Percentiles rank a stretch among this genome's conserved stretches.
These are phyloP conservation scores for Lottia gigantea DNA, from an alignment of 2,888 invertebrate species.

Conservation along the genomic window DNA sequence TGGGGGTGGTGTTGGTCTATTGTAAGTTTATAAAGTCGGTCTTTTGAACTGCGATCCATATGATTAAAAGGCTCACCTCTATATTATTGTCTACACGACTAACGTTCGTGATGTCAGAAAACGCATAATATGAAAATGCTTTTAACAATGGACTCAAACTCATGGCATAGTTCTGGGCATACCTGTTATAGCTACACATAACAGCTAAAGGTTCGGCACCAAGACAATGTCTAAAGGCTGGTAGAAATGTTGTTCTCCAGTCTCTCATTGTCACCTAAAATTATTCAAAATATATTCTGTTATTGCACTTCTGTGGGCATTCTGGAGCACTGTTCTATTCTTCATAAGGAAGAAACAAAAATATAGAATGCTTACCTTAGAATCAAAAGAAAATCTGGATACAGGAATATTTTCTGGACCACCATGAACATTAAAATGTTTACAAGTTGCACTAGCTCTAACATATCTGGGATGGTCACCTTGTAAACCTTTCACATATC, in stretches of 20 bases:
- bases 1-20: too few relatives aligned
- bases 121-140: too few relatives aligned
- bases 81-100: too few relatives aligned
- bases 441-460: conserved; percentile 59
- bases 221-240: conserved; percentile 55
- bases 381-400: conserved; percentile 46
- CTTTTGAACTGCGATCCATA: too few relatives aligned
- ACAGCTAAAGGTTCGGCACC: conserved; percentile 55
- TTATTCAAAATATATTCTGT: not conserved
- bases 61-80: too few relatives aligned
- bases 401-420: conserved; percentile 62
- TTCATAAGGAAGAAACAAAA: not conserved
- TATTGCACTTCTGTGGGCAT: too few relatives aligned
- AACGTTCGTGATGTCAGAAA: too few relatives aligned
- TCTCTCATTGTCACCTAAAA: conserved; percentile 52
- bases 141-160: too few relatives aligned
- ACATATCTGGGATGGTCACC: conserved; percentile 54
- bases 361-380: conserved; percentile 36
- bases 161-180: not conserved
- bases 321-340: too few relatives aligned
- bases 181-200: conserved; percentile 51
- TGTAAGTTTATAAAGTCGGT: conserved; percentile 27
- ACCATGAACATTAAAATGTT: conserved; percentile 60
- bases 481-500: conserved; percentile 57
- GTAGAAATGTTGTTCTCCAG: conserved; percentile 57